Evolutionary conservation across 2,797 vertebrate genomes (phyloP).

Genomic region (Selene dorsalis): DNA sequence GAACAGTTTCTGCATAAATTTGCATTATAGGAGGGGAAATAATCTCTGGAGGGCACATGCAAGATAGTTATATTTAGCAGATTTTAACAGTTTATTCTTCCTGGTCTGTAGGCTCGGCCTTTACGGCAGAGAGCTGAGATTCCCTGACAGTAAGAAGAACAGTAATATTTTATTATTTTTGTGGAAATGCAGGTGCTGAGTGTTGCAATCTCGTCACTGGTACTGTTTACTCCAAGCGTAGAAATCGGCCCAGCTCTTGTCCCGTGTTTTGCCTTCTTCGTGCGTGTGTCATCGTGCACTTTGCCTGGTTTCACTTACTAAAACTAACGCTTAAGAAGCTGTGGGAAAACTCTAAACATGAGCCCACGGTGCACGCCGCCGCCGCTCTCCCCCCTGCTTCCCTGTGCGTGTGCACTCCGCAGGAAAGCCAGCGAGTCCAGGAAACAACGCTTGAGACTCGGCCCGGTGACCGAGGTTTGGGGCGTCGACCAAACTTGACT

Average conservation of each 20-base stretch:
- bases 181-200: background rate
- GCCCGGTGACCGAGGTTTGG: constrained; percentile 69
- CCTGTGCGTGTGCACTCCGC: too few relatives aligned
- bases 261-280: too few relatives aligned
- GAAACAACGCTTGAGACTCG: constrained; percentile 52
- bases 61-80: background rate
- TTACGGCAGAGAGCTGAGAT: too few relatives aligned
- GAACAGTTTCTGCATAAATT: background rate
- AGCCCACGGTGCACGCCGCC: accelerated
- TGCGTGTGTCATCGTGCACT: background rate
- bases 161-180: too few relatives aligned
- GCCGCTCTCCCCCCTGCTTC: constrained; percentile 15
- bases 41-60: background rate
- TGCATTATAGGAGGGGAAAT: background rate
- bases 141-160: too few relatives aligned
- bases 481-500: constrained; percentile 73
- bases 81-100: background rate
- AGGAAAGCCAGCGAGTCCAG: constrained; percentile 38
- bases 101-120: background rate
- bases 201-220: background rate
- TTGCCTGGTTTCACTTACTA: background rate
- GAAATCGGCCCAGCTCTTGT: background rate
- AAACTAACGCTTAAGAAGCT: background rate
- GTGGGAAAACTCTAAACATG: background rate
- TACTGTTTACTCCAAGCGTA: background rate